Percentiles rank a stretch among this genome's conserved stretches.
Conservation (phyloP, 2,797 vertebrate genomes). For the Helarctos malayanus region DNA sequence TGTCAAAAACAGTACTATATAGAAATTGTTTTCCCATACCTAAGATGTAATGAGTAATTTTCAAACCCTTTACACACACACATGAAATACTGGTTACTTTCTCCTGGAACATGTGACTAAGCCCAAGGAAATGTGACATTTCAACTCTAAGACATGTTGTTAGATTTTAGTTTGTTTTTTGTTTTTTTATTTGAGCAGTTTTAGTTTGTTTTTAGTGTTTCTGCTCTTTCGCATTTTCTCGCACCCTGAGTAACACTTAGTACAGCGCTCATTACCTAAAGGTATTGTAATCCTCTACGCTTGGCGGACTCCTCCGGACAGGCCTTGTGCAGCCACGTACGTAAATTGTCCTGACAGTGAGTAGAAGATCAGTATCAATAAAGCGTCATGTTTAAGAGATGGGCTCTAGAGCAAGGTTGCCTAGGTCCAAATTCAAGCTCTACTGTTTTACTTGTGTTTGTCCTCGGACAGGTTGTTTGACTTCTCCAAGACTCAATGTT, state of each 20-base stretch:
- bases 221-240: background rate
- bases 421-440: background rate
- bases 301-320: background rate
- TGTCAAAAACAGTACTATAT: background rate
- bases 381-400: background rate
- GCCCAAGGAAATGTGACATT: background rate
- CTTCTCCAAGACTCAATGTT: background rate
- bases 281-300: background rate
- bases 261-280: background rate
- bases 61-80: background rate
- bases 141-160: background rate
- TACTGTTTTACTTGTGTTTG: background rate
- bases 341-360: background rate
- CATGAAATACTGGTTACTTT: background rate
- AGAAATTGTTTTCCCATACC: background rate
- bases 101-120: background rate
- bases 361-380: background rate
- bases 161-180: background rate
- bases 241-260: background rate
- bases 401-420: background rate
- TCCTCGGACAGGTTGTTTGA: background rate
- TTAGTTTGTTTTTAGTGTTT: background rate
- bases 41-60: background rate
- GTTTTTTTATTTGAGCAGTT: background rate
- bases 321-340: background rate